Evolutionary conservation across 2,113 vertebrate genomes (phyloP).

Genomic region (Thymallus thymallus): DNA sequence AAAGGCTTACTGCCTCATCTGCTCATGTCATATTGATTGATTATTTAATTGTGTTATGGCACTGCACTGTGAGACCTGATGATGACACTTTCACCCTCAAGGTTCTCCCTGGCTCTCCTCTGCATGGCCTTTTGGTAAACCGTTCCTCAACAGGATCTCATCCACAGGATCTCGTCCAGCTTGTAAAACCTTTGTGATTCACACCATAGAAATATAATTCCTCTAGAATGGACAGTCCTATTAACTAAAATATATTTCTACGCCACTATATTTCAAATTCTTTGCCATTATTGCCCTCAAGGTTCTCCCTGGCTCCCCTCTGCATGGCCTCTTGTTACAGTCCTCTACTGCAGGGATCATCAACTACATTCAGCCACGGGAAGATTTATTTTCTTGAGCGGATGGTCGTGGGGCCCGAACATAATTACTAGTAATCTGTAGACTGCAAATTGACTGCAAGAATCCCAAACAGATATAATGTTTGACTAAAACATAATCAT

Average conservation of each 20-base stretch:
- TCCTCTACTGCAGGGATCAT: neutral
- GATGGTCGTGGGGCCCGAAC: too few relatives aligned
- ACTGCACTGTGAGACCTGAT: slow-evolving; percentile 13
- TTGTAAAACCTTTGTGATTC: neutral
- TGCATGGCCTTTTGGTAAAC: slow-evolving; percentile 12
- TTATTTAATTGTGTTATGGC: slow-evolving; percentile 32
- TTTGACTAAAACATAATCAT: too few relatives aligned
- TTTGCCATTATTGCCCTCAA: slow-evolving; percentile 8
- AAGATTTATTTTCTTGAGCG: too few relatives aligned
- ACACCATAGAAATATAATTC: neutral
- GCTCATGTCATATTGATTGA: neutral
- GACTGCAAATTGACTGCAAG: too few relatives aligned
- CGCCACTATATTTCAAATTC: too few relatives aligned
- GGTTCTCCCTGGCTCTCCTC: slow-evolving; percentile 4
- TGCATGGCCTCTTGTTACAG: slow-evolving; percentile 6
- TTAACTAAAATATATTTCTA: too few relatives aligned
- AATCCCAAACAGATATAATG: too few relatives aligned
- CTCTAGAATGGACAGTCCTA: too few relatives aligned
- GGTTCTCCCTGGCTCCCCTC: slow-evolving; percentile 6
- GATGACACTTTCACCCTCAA: slow-evolving; percentile 13
- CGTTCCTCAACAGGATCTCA: neutral
- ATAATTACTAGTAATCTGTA: too few relatives aligned
- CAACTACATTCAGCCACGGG: too few relatives aligned
- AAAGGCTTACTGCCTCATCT: slow-evolving; percentile 28
- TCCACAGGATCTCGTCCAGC: neutral